Evolutionary conservation across 37 sponge, comb jelly and placozoan species (phyloP).

Genomic region (Hexactinellida sp.): DNA sequence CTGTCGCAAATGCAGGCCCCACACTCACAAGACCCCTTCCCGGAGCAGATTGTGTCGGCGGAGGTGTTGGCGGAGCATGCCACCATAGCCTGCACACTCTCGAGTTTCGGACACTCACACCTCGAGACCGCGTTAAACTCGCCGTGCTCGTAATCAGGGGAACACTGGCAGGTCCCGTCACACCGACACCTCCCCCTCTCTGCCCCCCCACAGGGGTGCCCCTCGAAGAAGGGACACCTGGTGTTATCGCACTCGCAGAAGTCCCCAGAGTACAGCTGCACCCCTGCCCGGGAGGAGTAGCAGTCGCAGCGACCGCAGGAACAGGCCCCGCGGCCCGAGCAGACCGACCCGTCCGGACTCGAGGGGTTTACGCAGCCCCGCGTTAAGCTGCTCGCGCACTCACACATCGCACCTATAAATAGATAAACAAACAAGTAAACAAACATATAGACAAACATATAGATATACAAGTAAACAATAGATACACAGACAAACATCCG

Average conservation of each 20-base stretch:
- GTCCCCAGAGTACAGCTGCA: neutral
- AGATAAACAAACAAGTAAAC: neutral
- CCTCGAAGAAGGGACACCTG: neutral
- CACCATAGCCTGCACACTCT: neutral
- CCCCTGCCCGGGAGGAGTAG: neutral
- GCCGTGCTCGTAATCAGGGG: neutral
- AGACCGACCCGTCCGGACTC: neutral
- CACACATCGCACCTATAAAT: conserved; percentile 3
- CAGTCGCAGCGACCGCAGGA: neutral
- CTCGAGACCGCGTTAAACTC: neutral
- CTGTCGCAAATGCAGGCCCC: neutral
- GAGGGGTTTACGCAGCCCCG: neutral
- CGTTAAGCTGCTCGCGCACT: neutral
- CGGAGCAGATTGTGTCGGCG: neutral
- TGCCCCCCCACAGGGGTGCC: neutral
- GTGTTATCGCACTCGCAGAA: conserved; percentile 4
- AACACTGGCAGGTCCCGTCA: neutral
- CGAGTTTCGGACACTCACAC: neutral
- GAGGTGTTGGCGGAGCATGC: neutral
- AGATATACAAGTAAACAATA: too few species aligned
- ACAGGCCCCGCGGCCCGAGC: neutral
- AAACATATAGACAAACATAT: too few species aligned
- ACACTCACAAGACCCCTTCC: neutral
- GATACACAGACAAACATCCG: too few species aligned
- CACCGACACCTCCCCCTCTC: neutral